Evolutionary conservation across 2,888 invertebrate species (phyloP).

Genomic region (Crossocerus cetratus): DNA sequence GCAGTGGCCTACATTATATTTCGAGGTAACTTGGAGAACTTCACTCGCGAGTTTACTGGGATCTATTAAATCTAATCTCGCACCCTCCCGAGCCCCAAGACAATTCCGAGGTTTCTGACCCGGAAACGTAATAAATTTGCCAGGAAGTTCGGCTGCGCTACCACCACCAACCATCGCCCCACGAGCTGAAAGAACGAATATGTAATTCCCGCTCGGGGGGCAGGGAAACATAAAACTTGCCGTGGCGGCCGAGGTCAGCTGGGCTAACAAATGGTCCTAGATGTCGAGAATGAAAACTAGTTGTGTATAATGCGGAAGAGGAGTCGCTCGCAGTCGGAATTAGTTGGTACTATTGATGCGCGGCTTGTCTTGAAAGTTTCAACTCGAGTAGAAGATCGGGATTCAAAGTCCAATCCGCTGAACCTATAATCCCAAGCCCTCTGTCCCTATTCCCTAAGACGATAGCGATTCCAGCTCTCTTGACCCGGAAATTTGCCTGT

Average conservation of each 20-base stretch:
- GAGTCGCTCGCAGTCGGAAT: conserved; percentile 41
- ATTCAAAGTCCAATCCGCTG: conserved; percentile 51
- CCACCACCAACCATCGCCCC: conserved; percentile 11
- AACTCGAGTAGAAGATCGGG: conserved; percentile 44
- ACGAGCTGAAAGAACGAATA: conserved; percentile 24
- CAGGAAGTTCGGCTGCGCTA: conserved; percentile 2
- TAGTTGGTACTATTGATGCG: conserved; percentile 31
- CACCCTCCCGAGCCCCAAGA: conserved; percentile 36
- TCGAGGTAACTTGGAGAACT: conserved; percentile 15
- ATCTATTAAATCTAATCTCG: conserved; percentile 51
- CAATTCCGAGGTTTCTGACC: conserved; percentile 40
- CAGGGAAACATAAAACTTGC: not conserved
- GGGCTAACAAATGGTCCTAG: no score
- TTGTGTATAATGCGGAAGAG: no score
- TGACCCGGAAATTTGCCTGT: conserved; percentile 60
- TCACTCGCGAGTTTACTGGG: conserved; percentile 23
- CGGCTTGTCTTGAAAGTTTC: conserved; percentile 48
- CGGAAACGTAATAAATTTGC: conserved; percentile 46
- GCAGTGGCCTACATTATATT: conserved; percentile 36
- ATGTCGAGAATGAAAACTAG: not conserved
- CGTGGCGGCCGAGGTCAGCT: no score
- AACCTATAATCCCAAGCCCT: conserved; percentile 57
- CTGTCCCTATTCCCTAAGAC: conserved; percentile 59
- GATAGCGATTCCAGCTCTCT: conserved; percentile 60
- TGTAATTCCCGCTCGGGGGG: conserved; percentile 1